Percentiles rank a stretch among this genome's conserved stretches.
phyloP scores from a whole-genome alignment of 1,140 invertebrate species.

The Ditylenchus dipsaci region DNA sequence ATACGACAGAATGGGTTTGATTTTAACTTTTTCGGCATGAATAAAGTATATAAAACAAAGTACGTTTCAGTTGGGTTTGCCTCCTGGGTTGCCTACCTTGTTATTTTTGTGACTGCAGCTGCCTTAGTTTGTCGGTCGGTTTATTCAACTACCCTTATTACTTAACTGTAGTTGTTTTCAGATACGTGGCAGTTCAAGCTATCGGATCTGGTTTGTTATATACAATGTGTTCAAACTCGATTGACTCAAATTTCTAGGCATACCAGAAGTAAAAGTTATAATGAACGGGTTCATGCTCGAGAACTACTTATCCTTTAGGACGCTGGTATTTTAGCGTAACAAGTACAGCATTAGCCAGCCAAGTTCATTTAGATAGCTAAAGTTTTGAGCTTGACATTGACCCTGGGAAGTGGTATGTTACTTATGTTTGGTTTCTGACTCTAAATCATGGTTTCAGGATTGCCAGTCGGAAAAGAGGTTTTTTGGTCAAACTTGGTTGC shows the following conservation, averaged over 20 bases:
- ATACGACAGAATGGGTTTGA: constrained; percentile 19
- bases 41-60: too few species aligned
- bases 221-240: not conserved
- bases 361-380: not conserved
- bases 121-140: constrained; percentile 43
- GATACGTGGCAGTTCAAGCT: constrained; percentile 50
- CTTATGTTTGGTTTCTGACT: too few species aligned
- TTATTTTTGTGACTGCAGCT: constrained; percentile 44
- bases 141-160: too few species aligned
- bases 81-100: constrained; percentile 48
- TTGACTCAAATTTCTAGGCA: constrained; percentile 59
- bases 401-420: constrained; percentile 76
- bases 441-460: constrained; percentile 27
- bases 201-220: constrained; percentile 35
- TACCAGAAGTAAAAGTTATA: constrained; percentile 99
- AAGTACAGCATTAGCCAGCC: too few species aligned
- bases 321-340: constrained; percentile 66
- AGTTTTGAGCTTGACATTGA: constrained; percentile 80
- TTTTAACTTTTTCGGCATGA: not conserved
- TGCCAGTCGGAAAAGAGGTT: constrained; percentile 94
- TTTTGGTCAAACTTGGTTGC: constrained; percentile 32
- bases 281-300: constrained; percentile 88
- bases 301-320: constrained; percentile 91
- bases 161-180: too few species aligned
- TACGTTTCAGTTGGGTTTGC: constrained; percentile 36